Evolutionary conservation across 2,113 vertebrate genomes (phyloP), one percentile per base, ranked within the genome.

Genomic region (Siphamia tubifer): DNA sequence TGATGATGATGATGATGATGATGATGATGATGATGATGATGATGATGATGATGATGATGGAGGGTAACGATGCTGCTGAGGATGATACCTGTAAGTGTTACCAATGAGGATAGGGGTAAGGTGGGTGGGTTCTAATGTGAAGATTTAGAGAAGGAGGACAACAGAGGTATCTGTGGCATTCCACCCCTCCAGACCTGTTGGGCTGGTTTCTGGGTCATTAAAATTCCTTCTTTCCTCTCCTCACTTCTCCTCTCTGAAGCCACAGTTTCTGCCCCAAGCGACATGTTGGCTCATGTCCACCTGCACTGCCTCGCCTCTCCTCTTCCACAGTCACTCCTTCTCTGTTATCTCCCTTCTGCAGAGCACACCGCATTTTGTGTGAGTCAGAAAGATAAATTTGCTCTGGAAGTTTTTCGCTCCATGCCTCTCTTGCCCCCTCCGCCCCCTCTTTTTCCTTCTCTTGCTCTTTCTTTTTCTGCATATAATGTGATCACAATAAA

Each of bases 161-260:
- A 47, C 47, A 38, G 68, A 84, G 63, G 79, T 76, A 83, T 89
- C 76, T 85, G 68, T 69, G 88, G 87, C 77, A 91, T 92, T 85
- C 83, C 54, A 63, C 67, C 65, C 63, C 58, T 80, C 28, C 68
- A 82, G 82, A 90, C 90, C 83, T 89, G 88, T 89, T 74, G 60
- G 83, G 82, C 85, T 78, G 81, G 80, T 92, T 91, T 90, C 79
- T 82, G 53, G 71, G 73, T 90, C 89, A 91, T 91, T 90, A 89
- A 90, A 87, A 91, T 90, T 91, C 91, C 84, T 85, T 67, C 44
- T 77, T 44, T 86, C 66, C 74, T 70, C 54, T 61, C 61, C 55
- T 42, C 25, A 61, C 49, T 57, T 70, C 47, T 77, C 28, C 69
- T 68, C 60, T 70, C 69, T 45, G 23, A 71, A 68, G 68, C 77